Percentiles rank a stretch among this genome's conserved stretches.
These are phyloP conservation scores for Ammospiza caudacuta DNA, from an alignment of 2,113 vertebrate species.

Conservation along the genomic window DNA sequence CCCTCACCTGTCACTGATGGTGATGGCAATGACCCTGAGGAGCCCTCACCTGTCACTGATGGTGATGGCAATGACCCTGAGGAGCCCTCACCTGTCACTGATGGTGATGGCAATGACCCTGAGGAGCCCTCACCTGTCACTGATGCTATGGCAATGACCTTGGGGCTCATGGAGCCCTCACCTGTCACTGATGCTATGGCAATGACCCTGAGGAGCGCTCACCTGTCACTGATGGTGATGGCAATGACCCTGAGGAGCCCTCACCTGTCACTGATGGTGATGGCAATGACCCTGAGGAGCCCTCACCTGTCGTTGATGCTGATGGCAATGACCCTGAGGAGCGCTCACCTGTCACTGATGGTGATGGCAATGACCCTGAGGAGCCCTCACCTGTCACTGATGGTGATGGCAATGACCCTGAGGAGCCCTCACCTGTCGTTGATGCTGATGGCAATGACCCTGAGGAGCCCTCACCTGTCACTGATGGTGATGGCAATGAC, in stretches of 20 bases:
- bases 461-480: too few relatives aligned
- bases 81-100: not conserved
- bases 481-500: too few relatives aligned
- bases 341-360: too few relatives aligned
- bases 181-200: slow-evolving; percentile 77
- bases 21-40: slow-evolving; percentile 81
- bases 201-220: slow-evolving; percentile 71
- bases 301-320: not conserved
- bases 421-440: too few relatives aligned
- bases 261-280: slow-evolving; percentile 76
- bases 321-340: slow-evolving; percentile 12
- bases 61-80: too few relatives aligned
- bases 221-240: slow-evolving; percentile 78
- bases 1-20: not conserved
- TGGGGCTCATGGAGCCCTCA: not conserved
- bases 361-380: too few relatives aligned
- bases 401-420: too few relatives aligned
- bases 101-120: slow-evolving; percentile 80
- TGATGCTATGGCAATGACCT: slow-evolving; percentile 81
- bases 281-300: slow-evolving; percentile 74
- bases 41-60: not conserved
- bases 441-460: too few relatives aligned
- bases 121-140: too few relatives aligned
- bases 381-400: too few relatives aligned
- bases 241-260: too few relatives aligned